These are phyloP conservation scores for Alloscopus bannaensis DNA, from an alignment of 2,888 invertebrate species.

Conservation along the genomic window DNA sequence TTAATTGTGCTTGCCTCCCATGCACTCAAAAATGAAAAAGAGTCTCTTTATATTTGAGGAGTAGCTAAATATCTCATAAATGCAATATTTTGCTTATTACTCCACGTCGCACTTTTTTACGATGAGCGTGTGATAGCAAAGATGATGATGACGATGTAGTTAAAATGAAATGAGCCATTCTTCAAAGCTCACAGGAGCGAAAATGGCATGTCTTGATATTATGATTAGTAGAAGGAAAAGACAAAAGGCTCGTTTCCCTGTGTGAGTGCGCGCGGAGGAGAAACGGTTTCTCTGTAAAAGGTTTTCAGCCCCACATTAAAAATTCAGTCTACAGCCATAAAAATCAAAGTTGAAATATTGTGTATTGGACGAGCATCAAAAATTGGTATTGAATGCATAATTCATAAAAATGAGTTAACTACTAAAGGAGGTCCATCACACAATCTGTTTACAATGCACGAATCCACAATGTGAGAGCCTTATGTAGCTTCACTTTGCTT, in stretches of 20 bases:
- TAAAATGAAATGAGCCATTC: constrained; percentile 28
- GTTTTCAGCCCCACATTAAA: constrained; percentile 44
- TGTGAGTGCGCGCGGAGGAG: no score
- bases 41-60: constrained; percentile 44
- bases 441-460: constrained; percentile 1
- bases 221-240: constrained; percentile 15
- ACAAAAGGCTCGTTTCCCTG: no score
- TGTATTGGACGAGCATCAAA: constrained; percentile 65
- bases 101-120: constrained; percentile 34
- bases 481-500: background rate
- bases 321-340: constrained; percentile 65
- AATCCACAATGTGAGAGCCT: no score
- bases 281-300: no score
- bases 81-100: constrained; percentile 14
- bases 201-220: constrained; percentile 26
- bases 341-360: constrained; percentile 66
- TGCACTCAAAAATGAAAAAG: constrained; percentile 22
- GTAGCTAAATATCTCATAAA: constrained; percentile 22
- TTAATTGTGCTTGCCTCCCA: constrained; percentile 62
- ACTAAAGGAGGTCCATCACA: constrained; percentile 48
- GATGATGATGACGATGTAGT: constrained; percentile 45
- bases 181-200: constrained; percentile 21
- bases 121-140: background rate
- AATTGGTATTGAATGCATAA: constrained; percentile 66
- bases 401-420: constrained; percentile 57